A percentile compares a stretch with the other conserved stretches of the same genome.
These are phyloP conservation scores for Clitarchus hookeri DNA, from an alignment of 2,888 invertebrate species.

Conservation along the genomic window DNA sequence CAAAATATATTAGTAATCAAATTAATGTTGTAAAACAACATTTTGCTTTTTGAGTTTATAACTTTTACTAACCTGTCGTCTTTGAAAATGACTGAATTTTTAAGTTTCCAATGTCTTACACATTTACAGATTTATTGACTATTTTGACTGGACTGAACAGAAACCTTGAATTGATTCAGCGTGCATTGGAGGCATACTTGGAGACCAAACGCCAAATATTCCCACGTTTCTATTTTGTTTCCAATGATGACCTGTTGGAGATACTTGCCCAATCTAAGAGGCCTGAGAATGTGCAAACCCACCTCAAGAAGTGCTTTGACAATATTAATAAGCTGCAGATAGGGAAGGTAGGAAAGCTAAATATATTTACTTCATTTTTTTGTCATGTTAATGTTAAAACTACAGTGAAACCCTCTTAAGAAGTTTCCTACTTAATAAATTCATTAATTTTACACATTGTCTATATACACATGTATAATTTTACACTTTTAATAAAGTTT, in stretches of 20 bases:
- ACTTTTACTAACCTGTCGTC: too few relatives aligned
- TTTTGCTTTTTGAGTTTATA: too few relatives aligned
- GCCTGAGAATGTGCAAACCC: conserved; percentile 81
- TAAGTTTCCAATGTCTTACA: background rate
- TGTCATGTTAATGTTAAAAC: background rate
- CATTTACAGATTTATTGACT: conserved; percentile 60
- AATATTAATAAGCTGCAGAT: conserved; percentile 76
- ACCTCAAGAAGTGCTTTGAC: conserved; percentile 87
- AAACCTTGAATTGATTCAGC: conserved; percentile 77
- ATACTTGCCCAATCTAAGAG: conserved; percentile 85
- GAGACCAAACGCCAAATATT: conserved; percentile 88
- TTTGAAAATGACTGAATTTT: background rate
- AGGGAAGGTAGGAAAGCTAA: conserved; percentile 60
- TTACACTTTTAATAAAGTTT: too few relatives aligned
- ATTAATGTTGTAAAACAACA: too few relatives aligned
- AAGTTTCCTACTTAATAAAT: too few relatives aligned
- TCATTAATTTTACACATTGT: too few relatives aligned
- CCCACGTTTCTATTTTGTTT: conserved; percentile 81
- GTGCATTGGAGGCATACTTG: conserved; percentile 82
- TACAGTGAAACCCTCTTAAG: too few relatives aligned
- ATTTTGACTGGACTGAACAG: conserved; percentile 73
- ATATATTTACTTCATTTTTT: background rate
- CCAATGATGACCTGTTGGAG: conserved; percentile 81
- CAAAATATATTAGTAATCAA: too few relatives aligned
- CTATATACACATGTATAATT: too few relatives aligned